Evolutionary conservation across 2,888 invertebrate genomes (phyloP).

Genomic region (Melitaea athalia): DNA sequence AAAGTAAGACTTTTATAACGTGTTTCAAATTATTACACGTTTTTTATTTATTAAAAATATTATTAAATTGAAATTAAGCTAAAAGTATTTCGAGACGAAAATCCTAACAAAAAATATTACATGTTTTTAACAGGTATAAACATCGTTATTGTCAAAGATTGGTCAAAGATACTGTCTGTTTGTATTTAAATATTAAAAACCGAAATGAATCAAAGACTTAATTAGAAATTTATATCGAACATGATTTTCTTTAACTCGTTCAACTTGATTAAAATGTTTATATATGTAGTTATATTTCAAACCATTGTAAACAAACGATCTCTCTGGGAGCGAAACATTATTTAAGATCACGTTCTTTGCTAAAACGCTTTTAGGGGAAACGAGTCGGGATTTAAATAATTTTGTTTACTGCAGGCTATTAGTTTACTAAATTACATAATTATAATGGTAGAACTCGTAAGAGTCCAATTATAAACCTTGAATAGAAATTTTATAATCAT

Average conservation of each 20-base stretch:
- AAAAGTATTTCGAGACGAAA: no score
- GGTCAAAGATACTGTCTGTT: no score
- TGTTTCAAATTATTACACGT: no score
- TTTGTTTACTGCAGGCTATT: slow-evolving; percentile 21
- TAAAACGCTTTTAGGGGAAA: slow-evolving; percentile 27
- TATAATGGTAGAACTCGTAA: neutral
- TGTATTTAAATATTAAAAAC: neutral
- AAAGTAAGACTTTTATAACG: neutral
- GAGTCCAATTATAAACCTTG: neutral
- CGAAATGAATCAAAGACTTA: neutral
- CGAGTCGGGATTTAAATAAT: slow-evolving; percentile 24
- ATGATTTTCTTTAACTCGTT: neutral
- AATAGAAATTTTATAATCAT: no score
- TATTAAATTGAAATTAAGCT: no score
- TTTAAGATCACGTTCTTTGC: slow-evolving; percentile 43
- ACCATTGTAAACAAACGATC: slow-evolving; percentile 32
- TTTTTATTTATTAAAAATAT: no score
- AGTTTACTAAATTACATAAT: slow-evolving; percentile 16
- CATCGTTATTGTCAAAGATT: no score
- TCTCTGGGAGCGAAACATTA: slow-evolving; percentile 32
- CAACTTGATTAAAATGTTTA: slow-evolving; percentile 15
- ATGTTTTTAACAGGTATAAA: no score
- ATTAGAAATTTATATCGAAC: neutral
- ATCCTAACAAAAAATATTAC: no score
- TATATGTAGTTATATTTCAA: slow-evolving; percentile 26